Base-by-base conservation (phyloP, 2,888 invertebrate genomes). In the Limnephilus rhombicus region DNA sequence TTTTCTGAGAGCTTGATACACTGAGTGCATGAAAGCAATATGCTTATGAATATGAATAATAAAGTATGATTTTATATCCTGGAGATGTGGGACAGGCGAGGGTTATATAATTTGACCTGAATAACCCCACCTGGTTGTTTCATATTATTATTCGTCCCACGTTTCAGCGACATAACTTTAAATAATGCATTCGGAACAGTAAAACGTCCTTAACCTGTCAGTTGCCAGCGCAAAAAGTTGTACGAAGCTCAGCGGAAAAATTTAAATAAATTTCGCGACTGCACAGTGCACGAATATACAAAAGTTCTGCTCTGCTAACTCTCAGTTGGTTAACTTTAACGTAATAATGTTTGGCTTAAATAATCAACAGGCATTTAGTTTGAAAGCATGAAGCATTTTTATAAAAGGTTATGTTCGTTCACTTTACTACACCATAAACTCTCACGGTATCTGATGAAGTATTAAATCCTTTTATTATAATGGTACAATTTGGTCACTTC, bases 181-280 rank as follows among this genome's bases (percentile, higher is more conserved):
- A 90, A 90, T 90, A 90, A 90, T 90, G 90, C 83, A 90, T 90
- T 90, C 83, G 31, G 82, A 82, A 68, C 83, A 29, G 31, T 31
- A 37, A 53, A 90, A 90, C 49, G 86, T 45, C 29, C 86, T 86
- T 86, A 86, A 86, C 86, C 86, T 83, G 86, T 86, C 86, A 86
- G 86, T 37, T 86, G n/a, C 49, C 49, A 13, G 13, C 13, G 86
- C 45, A 29, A 49, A n/a, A 83, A 41, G 24, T 9, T 24, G 68
- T 68, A 2, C 68, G 4, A 68, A 68, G 68, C 68, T 68, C 9
- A n/a, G 68, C 68, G 68, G 68, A 68, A 68, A 68, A 24, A 68
- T 68, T 24, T 68, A 68, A 68, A 68, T 68, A 68, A 24, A 24
- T n/a, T 68, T n/a, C 24, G 24, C 24, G 7, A 68, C 68, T 68